Evolutionary conservation across 2,888 invertebrate genomes (phyloP).

Genomic region (Ditylenchus weischeri): DNA sequence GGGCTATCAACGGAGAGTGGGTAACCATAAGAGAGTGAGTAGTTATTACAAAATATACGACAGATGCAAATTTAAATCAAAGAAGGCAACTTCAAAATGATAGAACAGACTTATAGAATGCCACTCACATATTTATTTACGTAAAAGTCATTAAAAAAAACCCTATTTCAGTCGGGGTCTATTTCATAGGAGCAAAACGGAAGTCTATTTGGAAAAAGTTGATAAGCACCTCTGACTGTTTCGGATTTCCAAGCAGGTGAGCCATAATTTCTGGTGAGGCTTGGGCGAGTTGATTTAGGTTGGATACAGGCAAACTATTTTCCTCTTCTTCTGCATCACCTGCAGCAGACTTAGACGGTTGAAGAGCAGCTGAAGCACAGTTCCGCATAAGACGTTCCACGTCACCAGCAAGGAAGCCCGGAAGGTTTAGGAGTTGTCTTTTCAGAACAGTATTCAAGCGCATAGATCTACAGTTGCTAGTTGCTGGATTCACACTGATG

Average conservation of each 20-base stretch:
- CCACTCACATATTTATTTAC: too few species aligned
- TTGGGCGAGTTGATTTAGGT: background rate
- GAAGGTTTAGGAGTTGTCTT: conserved; percentile 19
- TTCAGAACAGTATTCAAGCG: conserved; percentile 13
- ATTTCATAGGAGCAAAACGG: conserved; percentile 12
- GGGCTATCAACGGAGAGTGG: too few species aligned
- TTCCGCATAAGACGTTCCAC: conserved; percentile 8
- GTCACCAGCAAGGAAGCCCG: conserved; percentile 13
- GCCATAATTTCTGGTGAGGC: background rate
- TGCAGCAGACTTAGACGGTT: background rate
- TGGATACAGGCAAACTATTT: background rate
- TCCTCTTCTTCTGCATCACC: background rate
- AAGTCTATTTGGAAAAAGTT: conserved; percentile 12
- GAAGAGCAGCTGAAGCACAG: background rate
- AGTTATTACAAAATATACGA: too few species aligned
- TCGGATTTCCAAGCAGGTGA: background rate
- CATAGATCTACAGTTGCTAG: conserved; percentile 9
- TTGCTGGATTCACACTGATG: background rate
- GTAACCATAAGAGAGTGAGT: too few species aligned
- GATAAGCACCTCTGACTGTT: background rate
- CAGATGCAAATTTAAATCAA: too few species aligned
- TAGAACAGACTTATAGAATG: too few species aligned
- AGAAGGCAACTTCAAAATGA: too few species aligned
- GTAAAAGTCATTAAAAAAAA: too few species aligned
- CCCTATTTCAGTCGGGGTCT: background rate